These are phyloP conservation scores for Parnassius glacialis DNA, from an alignment of 2,888 invertebrate species.

Conservation along the genomic window DNA sequence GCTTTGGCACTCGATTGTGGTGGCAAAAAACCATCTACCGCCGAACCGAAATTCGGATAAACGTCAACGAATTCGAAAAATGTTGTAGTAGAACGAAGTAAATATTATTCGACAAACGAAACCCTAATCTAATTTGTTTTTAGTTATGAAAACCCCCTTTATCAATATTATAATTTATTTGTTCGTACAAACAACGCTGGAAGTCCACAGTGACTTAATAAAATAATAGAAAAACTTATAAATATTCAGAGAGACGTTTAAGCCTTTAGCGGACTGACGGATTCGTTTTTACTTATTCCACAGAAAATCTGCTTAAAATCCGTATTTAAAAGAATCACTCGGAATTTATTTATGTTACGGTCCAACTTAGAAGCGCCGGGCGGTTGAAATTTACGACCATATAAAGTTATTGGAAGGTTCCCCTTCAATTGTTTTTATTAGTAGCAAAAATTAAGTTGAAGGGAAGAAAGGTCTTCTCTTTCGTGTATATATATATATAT, in stretches of 20 bases:
- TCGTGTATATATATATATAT: too few relatives aligned
- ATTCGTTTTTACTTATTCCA: conserved; percentile 80
- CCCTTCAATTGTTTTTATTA: too few relatives aligned
- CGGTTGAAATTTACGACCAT: background rate
- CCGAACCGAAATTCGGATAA: too few relatives aligned
- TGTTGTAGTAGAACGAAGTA: too few relatives aligned
- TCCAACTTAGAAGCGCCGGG: conserved; percentile 32
- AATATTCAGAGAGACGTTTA: conserved; percentile 74
- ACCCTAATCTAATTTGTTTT: background rate
- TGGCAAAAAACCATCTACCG: too few relatives aligned
- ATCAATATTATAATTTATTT: conserved; percentile 25
- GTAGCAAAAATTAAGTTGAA: too few relatives aligned
- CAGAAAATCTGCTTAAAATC: conserved; percentile 81
- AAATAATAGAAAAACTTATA: conserved; percentile 80
- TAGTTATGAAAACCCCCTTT: background rate
- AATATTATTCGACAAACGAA: too few relatives aligned
- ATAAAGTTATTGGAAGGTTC: too few relatives aligned
- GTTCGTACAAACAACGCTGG: conserved; percentile 15
- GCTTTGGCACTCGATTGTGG: too few relatives aligned
- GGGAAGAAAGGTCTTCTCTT: too few relatives aligned
- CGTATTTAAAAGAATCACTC: conserved; percentile 80
- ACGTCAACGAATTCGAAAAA: too few relatives aligned
- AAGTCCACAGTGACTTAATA: conserved; percentile 54
- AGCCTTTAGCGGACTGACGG: conserved; percentile 77
- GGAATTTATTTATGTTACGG: conserved; percentile 70